phyloP scores from a whole-genome alignment of 1,140 invertebrate genomes.

The Frieseomelitta varia region DNA sequence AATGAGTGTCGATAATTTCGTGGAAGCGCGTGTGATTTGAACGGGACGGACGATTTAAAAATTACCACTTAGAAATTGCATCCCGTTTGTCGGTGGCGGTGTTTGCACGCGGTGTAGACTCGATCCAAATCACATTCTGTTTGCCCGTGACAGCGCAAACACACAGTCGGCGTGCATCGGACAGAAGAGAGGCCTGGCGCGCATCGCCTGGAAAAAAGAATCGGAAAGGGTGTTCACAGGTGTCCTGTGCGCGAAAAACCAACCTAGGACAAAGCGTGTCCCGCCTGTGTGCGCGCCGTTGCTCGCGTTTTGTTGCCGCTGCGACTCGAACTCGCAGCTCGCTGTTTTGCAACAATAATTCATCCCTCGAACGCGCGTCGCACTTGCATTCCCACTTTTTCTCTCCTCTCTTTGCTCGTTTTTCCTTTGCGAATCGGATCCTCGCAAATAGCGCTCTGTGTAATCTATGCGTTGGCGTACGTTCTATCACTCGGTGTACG shows the following conservation, averaged over 20 bases:
- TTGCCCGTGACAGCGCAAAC: slow-evolving; percentile 29
- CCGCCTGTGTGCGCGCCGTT: neutral
- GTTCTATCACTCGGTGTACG: too few relatives aligned
- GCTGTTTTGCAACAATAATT: slow-evolving; percentile 57
- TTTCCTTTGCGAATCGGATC: neutral
- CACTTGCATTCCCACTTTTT: neutral
- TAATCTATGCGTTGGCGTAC: too few relatives aligned
- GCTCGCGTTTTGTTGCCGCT: slow-evolving; percentile 29
- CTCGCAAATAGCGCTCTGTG: neutral
- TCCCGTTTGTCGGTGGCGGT: neutral
- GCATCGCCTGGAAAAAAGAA: slow-evolving; percentile 19
- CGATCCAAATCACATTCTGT: slow-evolving; percentile 32
- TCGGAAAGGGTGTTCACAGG: slow-evolving; percentile 36
- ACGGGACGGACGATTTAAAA: slow-evolving; percentile 6
- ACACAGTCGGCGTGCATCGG: slow-evolving; percentile 12
- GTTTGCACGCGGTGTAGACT: slow-evolving; percentile 16
- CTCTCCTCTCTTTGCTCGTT: neutral
- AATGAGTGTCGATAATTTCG: neutral
- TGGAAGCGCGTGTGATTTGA: neutral
- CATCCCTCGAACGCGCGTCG: slow-evolving; percentile 42
- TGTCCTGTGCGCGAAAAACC: slow-evolving; percentile 43
- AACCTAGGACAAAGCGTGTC: slow-evolving; percentile 26
- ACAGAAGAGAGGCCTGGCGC: neutral
- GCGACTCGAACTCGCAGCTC: slow-evolving; percentile 25
- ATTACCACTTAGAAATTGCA: slow-evolving; percentile 25